These are phyloP conservation scores for Sebastes diploproa DNA, from an alignment of 2,797 vertebrate genomes.

Conservation along the genomic window DNA sequence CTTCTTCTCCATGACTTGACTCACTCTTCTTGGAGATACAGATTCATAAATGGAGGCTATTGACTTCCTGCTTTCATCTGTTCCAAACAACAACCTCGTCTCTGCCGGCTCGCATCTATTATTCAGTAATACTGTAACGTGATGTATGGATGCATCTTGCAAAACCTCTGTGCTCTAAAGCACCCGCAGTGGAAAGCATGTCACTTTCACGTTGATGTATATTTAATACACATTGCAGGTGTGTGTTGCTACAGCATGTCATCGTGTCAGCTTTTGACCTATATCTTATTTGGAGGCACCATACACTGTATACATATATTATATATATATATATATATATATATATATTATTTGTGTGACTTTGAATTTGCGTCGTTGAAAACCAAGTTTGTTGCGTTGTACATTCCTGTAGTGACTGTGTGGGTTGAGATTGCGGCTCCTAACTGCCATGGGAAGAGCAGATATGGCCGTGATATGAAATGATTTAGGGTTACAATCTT, in stretches of 20 bases:
- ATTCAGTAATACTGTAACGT: conserved; percentile 26
- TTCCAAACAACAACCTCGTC: not conserved
- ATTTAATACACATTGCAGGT: conserved; percentile 22
- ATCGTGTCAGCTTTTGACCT: not conserved
- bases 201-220: not conserved
- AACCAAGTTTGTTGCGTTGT: conserved; percentile 9
- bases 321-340: not conserved
- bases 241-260: not conserved
- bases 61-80: not conserved
- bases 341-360: not conserved
- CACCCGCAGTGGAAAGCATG: not conserved
- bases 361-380: conserved; percentile 27
- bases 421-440: conserved; percentile 61
- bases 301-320: not conserved
- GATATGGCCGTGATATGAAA: conserved; percentile 70
- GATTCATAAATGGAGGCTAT: conserved; percentile 11
- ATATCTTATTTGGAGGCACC: not conserved
- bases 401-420: conserved; percentile 66
- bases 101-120: conserved; percentile 29
- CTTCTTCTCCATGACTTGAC: not conserved
- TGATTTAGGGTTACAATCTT: conserved; percentile 73
- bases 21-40: not conserved
- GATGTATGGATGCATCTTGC: conserved; percentile 1
- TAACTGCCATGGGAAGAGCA: conserved; percentile 72
- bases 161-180: not conserved